Evolutionary conservation across 2,797 vertebrate genomes (phyloP).

Genomic region (Hydrocynus forskahlii): DNA sequence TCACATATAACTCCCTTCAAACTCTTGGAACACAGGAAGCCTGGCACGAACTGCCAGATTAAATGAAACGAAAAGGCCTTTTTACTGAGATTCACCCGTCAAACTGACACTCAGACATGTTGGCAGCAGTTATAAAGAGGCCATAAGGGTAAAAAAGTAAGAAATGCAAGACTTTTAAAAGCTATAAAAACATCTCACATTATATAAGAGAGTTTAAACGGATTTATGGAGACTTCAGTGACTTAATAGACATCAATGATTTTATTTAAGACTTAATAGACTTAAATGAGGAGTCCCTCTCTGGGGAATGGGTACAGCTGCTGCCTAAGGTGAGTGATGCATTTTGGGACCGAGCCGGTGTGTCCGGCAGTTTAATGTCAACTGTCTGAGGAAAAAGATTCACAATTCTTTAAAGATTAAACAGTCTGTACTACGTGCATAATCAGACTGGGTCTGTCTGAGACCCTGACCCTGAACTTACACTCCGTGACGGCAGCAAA

Average conservation of each 20-base stretch:
- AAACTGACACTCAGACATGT: background rate
- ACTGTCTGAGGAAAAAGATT: background rate
- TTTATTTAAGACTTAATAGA: too few species aligned
- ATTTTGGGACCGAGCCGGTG: background rate
- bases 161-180: background rate
- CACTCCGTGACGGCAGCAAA: background rate
- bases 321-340: background rate
- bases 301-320: background rate
- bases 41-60: background rate
- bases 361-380: background rate
- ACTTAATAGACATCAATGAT: too few species aligned
- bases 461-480: too few species aligned
- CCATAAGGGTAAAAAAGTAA: background rate
- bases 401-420: background rate
- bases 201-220: too few species aligned
- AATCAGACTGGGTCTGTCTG: background rate
- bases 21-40: background rate
- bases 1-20: background rate
- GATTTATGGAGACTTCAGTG: too few species aligned
- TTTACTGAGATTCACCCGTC: too few species aligned
- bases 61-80: background rate
- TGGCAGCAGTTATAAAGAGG: background rate
- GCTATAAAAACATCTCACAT: too few species aligned
- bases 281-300: too few species aligned
- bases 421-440: background rate